Percentiles rank a stretch among this genome's conserved stretches.
Conservation (phyloP, 2,797 vertebrate genomes). For the Poeciliopsis turneri region DNA sequence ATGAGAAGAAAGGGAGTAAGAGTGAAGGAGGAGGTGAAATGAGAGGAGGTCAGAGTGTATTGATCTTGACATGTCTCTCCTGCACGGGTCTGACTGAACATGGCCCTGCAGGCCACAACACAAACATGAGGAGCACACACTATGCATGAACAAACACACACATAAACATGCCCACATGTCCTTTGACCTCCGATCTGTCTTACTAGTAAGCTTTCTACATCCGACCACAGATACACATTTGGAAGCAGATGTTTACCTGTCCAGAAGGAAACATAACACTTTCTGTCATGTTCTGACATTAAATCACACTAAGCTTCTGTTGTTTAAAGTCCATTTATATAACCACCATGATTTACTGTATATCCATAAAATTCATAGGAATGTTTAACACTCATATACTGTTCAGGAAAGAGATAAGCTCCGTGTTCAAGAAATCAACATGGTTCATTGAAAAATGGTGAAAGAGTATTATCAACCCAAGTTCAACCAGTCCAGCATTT, state of each 20-base stretch:
- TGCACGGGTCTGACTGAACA: conserved; percentile 57
- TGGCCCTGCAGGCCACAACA: conserved; percentile 29
- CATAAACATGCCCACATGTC: conserved; percentile 8
- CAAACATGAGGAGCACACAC: conserved; percentile 20
- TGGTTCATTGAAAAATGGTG: neutral
- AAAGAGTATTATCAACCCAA: neutral
- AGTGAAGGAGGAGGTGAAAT: conserved; percentile 25
- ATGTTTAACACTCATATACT: neutral
- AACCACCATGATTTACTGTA: neutral
- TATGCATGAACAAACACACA: neutral
- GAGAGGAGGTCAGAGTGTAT: conserved; percentile 58
- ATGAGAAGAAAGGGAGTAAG: conserved; percentile 23
- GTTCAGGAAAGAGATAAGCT: neutral
- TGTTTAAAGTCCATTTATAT: neutral
- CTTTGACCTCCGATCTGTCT: neutral
- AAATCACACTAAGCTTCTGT: neutral
- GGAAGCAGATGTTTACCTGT: neutral
- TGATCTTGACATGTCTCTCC: conserved; percentile 54
- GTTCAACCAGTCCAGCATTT: neutral
- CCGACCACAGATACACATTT: neutral
- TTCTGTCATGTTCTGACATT: neutral
- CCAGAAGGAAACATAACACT: neutral
- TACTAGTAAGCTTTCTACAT: neutral
- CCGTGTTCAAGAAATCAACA: neutral
- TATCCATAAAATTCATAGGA: neutral